phyloP scores from a whole-genome alignment of 2,888 invertebrate species.

The Drosophila helvetica region DNA sequence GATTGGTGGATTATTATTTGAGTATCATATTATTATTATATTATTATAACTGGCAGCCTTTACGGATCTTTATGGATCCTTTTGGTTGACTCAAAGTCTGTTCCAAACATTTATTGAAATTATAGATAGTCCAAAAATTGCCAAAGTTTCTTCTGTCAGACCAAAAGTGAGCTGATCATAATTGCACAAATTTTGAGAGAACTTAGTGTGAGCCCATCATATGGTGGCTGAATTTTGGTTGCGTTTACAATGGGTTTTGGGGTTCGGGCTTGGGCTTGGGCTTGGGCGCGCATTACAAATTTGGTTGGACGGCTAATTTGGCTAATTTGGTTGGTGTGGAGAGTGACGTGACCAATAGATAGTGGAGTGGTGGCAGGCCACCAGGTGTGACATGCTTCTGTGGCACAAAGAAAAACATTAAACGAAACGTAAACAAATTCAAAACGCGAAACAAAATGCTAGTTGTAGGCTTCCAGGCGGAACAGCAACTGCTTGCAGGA shows the following conservation, averaged over 20 bases:
- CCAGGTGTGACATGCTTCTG: not conserved
- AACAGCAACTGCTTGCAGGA: constrained; percentile 49
- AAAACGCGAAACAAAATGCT: not conserved
- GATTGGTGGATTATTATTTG: no score
- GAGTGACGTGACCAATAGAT: not conserved
- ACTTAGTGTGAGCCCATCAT: not conserved
- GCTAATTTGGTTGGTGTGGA: not conserved
- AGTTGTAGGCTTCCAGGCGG: constrained; percentile 35
- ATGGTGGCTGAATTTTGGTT: not conserved
- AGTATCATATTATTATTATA: no score
- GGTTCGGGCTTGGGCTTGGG: not conserved
- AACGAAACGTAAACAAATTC: not conserved
- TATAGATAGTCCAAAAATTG: not conserved
- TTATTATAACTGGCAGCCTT: no score
- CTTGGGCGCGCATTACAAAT: constrained; percentile 2
- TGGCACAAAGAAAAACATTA: not conserved
- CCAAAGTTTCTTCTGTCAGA: not conserved
- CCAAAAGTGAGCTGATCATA: not conserved
- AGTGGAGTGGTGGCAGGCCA: not conserved
- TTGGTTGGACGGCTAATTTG: constrained; percentile 42
- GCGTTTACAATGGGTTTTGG: not conserved
- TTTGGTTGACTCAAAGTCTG: no score
- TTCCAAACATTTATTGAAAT: not conserved
- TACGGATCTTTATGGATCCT: no score
- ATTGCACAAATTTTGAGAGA: not conserved